Percentiles rank a stretch among this genome's conserved stretches.
Conservation (phyloP, 2,888 invertebrate genomes). For the Drosophila acutilabella region DNA sequence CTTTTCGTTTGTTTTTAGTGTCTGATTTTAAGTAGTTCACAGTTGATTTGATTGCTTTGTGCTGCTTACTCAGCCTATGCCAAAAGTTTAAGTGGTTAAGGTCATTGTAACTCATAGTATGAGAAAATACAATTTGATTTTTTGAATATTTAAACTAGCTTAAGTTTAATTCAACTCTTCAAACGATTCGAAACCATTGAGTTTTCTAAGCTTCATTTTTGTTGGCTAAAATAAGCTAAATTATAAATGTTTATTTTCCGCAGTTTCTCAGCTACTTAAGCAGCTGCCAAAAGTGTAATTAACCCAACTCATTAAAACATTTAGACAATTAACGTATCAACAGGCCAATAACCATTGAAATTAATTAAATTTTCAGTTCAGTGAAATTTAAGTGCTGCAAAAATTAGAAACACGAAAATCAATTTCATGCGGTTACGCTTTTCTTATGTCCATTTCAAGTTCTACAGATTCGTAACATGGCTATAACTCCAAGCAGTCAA, state of each 20-base stretch:
- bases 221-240: too few species aligned
- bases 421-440: slow-evolving; percentile 18
- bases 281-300: slow-evolving; percentile 8
- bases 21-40: slow-evolving; percentile 59
- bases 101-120: slow-evolving; percentile 23
- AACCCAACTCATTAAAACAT: slow-evolving; percentile 7
- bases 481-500: slow-evolving; percentile 8
- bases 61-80: slow-evolving; percentile 13
- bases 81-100: slow-evolving; percentile 45
- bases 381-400: slow-evolving; percentile 24
- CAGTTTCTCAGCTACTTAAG: background rate
- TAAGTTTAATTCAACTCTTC: background rate
- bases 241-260: background rate
- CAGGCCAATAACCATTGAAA: slow-evolving; percentile 15
- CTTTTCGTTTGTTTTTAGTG: slow-evolving; percentile 34
- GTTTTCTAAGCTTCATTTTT: too few species aligned
- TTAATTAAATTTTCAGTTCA: slow-evolving; percentile 29
- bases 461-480: background rate
- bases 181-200: too few species aligned
- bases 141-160: background rate
- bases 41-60: slow-evolving; percentile 43
- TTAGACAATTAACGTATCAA: slow-evolving; percentile 21
- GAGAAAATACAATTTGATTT: slow-evolving; percentile 1
- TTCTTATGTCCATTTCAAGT: slow-evolving; percentile 10
- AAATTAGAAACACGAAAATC: slow-evolving; percentile 19